Base-by-base conservation (phyloP, 2,797 vertebrate genomes). In the Peromyscus nudipes region DNA sequence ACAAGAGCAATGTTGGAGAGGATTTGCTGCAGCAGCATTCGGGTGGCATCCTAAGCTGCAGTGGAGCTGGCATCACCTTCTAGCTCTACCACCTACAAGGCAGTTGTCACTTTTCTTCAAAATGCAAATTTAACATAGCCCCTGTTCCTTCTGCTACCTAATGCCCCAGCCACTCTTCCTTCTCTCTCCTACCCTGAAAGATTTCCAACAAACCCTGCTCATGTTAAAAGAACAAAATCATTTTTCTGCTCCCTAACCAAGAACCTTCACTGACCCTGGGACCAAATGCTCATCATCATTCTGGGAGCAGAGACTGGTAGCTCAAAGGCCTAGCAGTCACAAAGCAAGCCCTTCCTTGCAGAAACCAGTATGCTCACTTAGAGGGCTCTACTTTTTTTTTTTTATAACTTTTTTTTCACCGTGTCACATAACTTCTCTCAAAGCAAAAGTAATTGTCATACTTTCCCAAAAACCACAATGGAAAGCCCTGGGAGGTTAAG, bases 401-500 rank as follows among this genome's bases (percentile, higher is more conserved):
- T 62, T 60, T 60, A 27, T 40, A 91, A 49, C 25, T 87, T 71
- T 62, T 60, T 97, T 90, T 62, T 82, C 11, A 37, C 16, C 37
- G 92, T 92, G 57, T 23, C 0, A 21, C 31, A 27, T 69, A 60
- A 86, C 37, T 57, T 92, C 46, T 55, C 21, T 62, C 27, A 82
- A 21, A 91, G 40, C 64, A 73, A 91, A 52, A 60, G 14, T 89
- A 79, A 90, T 91, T 71, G 43, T 29, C 1, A 1, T 49, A 43
- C 16, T 95, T 95, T 96, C 14, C 89, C 21, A 79, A 94, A 67
- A 46, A 85, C 37, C 64, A 94, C 85, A 43, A 0, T 60, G 43
- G 83, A 37, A 96, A 76, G 43, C 76, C 23, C 79, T 91, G 52
- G 37, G 82, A 92, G 60, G 79, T 87, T 84, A 96, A 91, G 19